Evolutionary conservation across 2,888 invertebrate genomes (phyloP).

Genomic region (Scaptomyza caliginosa): DNA sequence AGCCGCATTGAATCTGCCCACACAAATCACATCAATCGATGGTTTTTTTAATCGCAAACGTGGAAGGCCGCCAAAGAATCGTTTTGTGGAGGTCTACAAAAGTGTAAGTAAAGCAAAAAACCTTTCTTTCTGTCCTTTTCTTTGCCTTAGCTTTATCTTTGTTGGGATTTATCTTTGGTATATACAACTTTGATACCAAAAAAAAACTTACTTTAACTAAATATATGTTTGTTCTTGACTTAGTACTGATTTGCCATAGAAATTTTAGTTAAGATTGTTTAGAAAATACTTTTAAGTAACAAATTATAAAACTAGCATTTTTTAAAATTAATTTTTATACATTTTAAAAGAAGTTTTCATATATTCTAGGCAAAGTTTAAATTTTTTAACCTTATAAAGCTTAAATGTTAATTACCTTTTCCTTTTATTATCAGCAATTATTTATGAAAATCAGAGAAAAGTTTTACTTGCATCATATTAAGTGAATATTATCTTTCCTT

Average conservation of each 20-base stretch:
- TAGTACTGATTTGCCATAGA: too few relatives aligned
- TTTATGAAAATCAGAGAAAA: neutral
- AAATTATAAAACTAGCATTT: too few relatives aligned
- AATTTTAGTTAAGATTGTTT: too few relatives aligned
- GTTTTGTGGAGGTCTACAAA: conserved; percentile 96
- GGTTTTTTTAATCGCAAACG: conserved; percentile 96
- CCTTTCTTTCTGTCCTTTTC: neutral
- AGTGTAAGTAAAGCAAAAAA: conserved; percentile 86
- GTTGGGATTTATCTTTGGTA: neutral
- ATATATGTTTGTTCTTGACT: too few relatives aligned
- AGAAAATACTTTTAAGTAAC: too few relatives aligned
- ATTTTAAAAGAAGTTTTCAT: too few relatives aligned
- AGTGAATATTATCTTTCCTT: neutral
- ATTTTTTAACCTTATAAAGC: too few relatives aligned
- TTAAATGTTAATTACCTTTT: too few relatives aligned
- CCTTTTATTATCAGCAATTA: neutral
- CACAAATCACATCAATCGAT: conserved; percentile 89
- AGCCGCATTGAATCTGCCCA: conserved; percentile 47
- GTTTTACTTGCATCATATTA: too few relatives aligned
- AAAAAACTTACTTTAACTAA: neutral
- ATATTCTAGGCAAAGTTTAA: too few relatives aligned
- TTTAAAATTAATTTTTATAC: too few relatives aligned
- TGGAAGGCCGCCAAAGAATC: conserved; percentile 98
- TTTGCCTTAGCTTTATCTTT: neutral
- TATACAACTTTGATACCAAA: neutral